These are phyloP conservation scores for Triops cancriformis DNA, from an alignment of 1,140 invertebrate genomes.

Conservation along the genomic window DNA sequence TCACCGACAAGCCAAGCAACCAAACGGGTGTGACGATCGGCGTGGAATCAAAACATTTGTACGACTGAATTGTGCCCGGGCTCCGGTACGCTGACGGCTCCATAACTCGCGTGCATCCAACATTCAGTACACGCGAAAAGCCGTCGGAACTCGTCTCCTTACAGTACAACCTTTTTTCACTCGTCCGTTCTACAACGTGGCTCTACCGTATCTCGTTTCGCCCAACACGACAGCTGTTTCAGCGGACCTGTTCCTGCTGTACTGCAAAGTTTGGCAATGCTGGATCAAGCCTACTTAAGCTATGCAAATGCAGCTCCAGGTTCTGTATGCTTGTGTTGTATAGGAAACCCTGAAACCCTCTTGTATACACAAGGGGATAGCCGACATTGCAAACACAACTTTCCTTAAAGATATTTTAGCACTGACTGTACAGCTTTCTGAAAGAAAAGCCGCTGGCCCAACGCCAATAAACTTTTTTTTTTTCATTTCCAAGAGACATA, in stretches of 20 bases:
- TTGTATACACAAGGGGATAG: not conserved
- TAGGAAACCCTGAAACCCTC: not conserved
- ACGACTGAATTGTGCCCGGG: not conserved
- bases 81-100: not conserved
- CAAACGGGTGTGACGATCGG: too few species aligned
- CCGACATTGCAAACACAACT: not conserved
- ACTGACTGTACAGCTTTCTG: not conserved
- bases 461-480: not conserved
- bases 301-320: not conserved
- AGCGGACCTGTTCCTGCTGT: not conserved
- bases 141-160: not conserved
- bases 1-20: too few species aligned
- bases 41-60: too few species aligned
- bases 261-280: not conserved
- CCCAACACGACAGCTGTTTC: conserved; percentile 2
- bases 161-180: not conserved
- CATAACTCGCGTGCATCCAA: not conserved
- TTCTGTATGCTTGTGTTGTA: not conserved
- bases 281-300: not conserved
- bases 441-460: not conserved
- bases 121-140: not conserved
- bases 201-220: not conserved
- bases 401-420: not conserved
- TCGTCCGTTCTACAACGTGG: not conserved
- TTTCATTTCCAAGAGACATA: not conserved